Evolutionary conservation across 2,113 vertebrate species (phyloP).

Genomic region (Corythornis cristatus): DNA sequence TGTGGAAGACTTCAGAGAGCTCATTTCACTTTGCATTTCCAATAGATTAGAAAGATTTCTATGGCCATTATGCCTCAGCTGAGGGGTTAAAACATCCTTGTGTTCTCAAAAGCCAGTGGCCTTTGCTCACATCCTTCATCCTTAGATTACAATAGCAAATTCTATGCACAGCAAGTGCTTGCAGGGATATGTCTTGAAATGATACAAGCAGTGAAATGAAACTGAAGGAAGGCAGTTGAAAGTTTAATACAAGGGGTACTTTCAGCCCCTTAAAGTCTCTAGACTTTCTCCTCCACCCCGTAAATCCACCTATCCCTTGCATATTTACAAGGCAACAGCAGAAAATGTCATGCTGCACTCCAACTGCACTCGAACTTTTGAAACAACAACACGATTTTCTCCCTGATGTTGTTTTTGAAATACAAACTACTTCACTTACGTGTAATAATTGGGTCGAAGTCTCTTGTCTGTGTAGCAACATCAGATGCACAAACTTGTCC

Average conservation of each 20-base stretch:
- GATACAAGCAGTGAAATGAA: background rate
- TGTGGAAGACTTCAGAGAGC: background rate
- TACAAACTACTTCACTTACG: constrained; percentile 76
- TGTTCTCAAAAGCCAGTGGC: background rate
- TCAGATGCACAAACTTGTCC: constrained; percentile 97
- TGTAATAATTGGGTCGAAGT: constrained; percentile 92
- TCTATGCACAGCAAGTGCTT: background rate
- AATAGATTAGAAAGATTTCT: background rate
- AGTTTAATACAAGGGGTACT: background rate
- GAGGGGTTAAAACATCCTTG: background rate
- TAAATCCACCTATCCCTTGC: background rate
- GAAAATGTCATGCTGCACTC: background rate
- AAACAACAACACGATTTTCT: background rate
- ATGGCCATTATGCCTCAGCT: background rate
- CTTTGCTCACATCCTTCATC: background rate
- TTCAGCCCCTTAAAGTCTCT: background rate
- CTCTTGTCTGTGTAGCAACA: constrained; percentile 90
- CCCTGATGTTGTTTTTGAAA: background rate
- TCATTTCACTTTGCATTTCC: background rate
- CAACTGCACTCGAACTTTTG: background rate
- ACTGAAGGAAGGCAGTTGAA: background rate
- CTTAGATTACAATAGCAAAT: background rate
- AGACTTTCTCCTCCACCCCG: background rate
- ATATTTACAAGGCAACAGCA: background rate
- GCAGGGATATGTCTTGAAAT: background rate